These are phyloP conservation scores for Mesoligia furuncula DNA, from an alignment of 2,888 invertebrate species.

Conservation along the genomic window DNA sequence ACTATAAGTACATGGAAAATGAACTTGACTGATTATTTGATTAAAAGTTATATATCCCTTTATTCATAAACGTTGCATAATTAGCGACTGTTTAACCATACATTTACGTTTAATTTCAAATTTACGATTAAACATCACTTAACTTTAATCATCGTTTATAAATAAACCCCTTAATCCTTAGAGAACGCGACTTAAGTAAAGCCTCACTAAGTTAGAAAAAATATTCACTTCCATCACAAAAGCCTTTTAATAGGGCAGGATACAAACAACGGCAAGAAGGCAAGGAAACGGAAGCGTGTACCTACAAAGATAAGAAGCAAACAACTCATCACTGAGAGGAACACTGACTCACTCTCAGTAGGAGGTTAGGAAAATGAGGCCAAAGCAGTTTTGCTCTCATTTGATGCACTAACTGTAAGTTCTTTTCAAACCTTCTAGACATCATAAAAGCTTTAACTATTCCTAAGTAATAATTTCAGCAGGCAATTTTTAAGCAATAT, in stretches of 20 bases:
- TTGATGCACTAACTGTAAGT: not conserved
- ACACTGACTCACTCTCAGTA: conserved; percentile 70
- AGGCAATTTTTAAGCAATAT: not conserved
- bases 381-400: conserved; percentile 38
- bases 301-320: conserved; percentile 76
- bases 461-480: not conserved
- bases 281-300: conserved; percentile 69
- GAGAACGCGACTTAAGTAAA: not conserved
- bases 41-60: not conserved
- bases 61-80: not conserved
- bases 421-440: too few species aligned
- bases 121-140: not conserved
- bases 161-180: not conserved
- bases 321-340: conserved; percentile 70
- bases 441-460: not conserved
- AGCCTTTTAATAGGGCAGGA: not conserved
- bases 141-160: not conserved
- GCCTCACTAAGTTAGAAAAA: not conserved
- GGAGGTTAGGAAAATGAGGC: conserved; percentile 53
- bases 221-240: too few species aligned
- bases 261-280: not conserved
- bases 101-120: too few species aligned
- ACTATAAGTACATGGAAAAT: not conserved
- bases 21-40: not conserved
- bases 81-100: not conserved